phyloP scores from a whole-genome alignment of 1,140 invertebrate genomes.

The Spodoptera litura region DNA sequence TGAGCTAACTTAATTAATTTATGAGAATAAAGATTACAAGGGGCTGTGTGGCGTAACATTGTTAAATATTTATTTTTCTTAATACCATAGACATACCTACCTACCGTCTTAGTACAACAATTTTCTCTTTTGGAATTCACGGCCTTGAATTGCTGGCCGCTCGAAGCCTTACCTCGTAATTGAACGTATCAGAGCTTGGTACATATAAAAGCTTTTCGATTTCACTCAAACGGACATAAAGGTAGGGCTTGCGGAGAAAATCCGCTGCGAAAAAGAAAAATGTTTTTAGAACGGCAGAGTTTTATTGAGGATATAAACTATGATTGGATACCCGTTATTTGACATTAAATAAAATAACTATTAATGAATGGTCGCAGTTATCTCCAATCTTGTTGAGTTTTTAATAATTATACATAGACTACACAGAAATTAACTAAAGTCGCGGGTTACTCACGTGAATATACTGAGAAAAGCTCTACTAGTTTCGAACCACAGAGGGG shows the following conservation, averaged over 20 bases:
- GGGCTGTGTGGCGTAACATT: conserved; percentile 33
- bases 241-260: conserved; percentile 18
- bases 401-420: too few relatives aligned
- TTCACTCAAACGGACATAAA: conserved; percentile 33
- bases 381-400: too few relatives aligned
- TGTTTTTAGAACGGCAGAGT: neutral
- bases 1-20: conserved; percentile 50
- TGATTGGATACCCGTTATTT: neutral
- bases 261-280: conserved; percentile 12
- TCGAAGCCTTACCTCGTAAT: conserved; percentile 18
- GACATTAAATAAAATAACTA: neutral
- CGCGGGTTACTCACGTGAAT: too few relatives aligned
- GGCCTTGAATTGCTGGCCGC: conserved; percentile 7
- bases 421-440: too few relatives aligned
- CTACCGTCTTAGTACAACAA: neutral
- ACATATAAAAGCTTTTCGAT: conserved; percentile 16
- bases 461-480: too few relatives aligned
- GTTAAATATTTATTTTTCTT: conserved; percentile 44
- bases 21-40: conserved; percentile 45
- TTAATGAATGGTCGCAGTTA: too few relatives aligned
- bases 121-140: conserved; percentile 32
- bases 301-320: neutral
- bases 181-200: conserved; percentile 20
- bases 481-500: too few relatives aligned
- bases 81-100: conserved; percentile 1